Evolutionary conservation across 2,888 invertebrate genomes (phyloP), one percentile per base, ranked within the genome.

Genomic region (Eucera pruinosa): DNA sequence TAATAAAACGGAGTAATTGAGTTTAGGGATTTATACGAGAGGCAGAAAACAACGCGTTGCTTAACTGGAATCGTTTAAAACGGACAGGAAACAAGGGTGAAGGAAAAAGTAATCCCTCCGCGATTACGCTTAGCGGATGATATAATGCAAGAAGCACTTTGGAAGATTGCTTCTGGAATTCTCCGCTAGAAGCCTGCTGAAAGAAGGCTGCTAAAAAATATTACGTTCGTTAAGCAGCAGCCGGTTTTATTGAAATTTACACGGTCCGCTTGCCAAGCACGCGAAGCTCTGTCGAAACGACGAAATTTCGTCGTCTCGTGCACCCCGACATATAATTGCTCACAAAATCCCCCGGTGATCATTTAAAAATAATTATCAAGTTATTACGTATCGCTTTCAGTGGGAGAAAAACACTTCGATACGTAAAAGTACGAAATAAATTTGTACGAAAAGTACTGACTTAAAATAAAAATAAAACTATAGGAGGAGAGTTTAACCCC

Each of bases 61-160:
- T 13, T 3, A 11, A 13, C 13, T 9, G 4, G 7, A 15, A 5
- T 18, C 13, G 18, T 50, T 41, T 13, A 9, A 45, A 27, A 13
- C 3, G 4, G 5, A 45, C 9, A 2, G 5, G 27, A 15, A 39
- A 43, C 0, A n/a, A 36, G 15, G 7, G 11, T 5, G 1, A 7
- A 2, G 6, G 15, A 36, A 41, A 39, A 33, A 23, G n/a, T 71
- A 64, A 61, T 62, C 25, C 33, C 20, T 0, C 7, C n/a, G 13
- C 25, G 65, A 72, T 65, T 54, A 73, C 33, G 39, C 7, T 41
- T 33, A 47, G 9, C 45, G n/a, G 47, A 47, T 60, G 58, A 65
- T 54, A 55, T 33, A 41, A 27, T 60, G 25, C 47, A 60, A 15
- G 47, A 65, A 72, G 23, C 75, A 73, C 73, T 73, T 60, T 72